Evolutionary conservation across 2,888 invertebrate species (phyloP), one percentile per base, ranked within the genome.

Genomic region (Apodemia mormo): DNA sequence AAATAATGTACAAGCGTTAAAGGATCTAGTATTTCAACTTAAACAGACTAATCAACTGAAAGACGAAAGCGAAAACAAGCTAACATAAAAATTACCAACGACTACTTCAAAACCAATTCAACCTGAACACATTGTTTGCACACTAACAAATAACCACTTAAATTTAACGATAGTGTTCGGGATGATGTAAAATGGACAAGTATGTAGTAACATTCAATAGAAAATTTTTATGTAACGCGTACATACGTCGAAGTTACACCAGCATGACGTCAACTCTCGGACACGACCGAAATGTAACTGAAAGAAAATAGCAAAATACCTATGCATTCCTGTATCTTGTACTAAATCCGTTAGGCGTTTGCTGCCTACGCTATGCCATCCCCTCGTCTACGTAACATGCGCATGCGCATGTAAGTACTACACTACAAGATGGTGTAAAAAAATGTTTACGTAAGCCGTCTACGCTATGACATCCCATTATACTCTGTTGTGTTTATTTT

Each of bases 261-360:
- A 33, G 9, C 61, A 33, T 61, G 61, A 61, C 61, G 61, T 61
- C 61, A 61, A 10, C 33, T 0, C 61, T 12, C 61, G 61, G 2
- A 30, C 33, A 30, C 61, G 33, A 33, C 61, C 33, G 12, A 61
- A 61, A 30, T 61, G 61, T 61, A 61, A 61, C 61, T 61, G 33
- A 61, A 61, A 49, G 49, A 49, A 49, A 49, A 49, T 49, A 49
- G 45, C 9, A 9, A 49, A 22, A 22, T 22, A 22, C 22, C 22
- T 22, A 49, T 49, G 49, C 49, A 49, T 49, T 49, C 49, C 49
- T 49, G n/a, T 14, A 14, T 49, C 49, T 10, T 45, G 49, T 49
- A 49, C 49, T 49, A 14, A 14, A 49, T 14, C 43, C 9, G 9
- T 2, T 45, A 37, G 10, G 3, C 45, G 45, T 12, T 12, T n/a